phyloP scores from a whole-genome alignment of 2,797 vertebrate species.

The Macroramphosus scolopax region DNA sequence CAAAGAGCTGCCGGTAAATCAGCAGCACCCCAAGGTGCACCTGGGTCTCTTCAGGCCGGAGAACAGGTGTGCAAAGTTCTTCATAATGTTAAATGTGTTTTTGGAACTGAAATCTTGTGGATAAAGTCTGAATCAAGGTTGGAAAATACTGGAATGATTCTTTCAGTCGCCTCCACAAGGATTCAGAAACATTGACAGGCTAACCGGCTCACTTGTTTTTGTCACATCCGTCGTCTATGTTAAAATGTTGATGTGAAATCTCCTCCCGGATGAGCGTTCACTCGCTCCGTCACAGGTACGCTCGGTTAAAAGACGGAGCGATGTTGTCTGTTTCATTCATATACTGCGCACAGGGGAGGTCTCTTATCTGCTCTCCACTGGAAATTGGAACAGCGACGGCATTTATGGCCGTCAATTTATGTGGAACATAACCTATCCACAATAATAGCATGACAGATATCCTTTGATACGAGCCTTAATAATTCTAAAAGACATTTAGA shows the following conservation, averaged over 20 bases:
- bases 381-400: no score
- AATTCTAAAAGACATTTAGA: no score
- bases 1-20: constrained; percentile 60
- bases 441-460: no score
- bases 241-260: constrained; percentile 5
- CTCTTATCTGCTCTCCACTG: no score
- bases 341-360: no score
- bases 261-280: constrained; percentile 4
- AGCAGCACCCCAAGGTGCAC: constrained; percentile 42
- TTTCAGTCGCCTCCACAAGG: background rate
- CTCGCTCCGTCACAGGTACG: background rate
- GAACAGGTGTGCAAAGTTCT: constrained; percentile 28
- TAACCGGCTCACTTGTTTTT: constrained; percentile 18
- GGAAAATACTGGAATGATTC: no score
- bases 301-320: no score
- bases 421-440: no score
- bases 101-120: constrained; percentile 14
- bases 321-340: no score
- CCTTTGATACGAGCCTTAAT: no score
- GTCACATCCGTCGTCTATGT: background rate
- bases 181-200: background rate
- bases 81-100: constrained; percentile 5
- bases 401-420: no score
- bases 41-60: constrained; percentile 35
- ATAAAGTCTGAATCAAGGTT: no score